Percentiles rank a stretch among this genome's conserved stretches.
These are phyloP conservation scores for Cataglyphis altisquamis DNA, from an alignment of 2,888 invertebrate species.

Conservation along the genomic window DNA sequence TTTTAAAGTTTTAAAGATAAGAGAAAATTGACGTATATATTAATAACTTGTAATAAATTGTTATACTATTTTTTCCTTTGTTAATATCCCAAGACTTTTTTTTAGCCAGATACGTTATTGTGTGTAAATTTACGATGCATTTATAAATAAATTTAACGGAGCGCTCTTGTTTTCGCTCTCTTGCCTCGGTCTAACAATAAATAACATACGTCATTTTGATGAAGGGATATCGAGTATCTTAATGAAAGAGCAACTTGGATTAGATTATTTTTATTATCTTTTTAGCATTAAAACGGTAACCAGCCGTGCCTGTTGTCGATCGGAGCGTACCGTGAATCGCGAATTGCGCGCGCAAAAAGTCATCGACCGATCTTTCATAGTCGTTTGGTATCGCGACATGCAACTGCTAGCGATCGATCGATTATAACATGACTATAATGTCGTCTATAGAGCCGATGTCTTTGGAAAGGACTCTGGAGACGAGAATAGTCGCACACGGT, in stretches of 20 bases:
- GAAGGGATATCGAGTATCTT: not conserved
- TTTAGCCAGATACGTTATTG: not conserved
- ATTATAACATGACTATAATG: slow-evolving; percentile 45
- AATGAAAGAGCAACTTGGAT: not conserved
- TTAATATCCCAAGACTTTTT: not conserved
- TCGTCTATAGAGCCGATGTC: slow-evolving; percentile 8
- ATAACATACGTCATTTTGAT: not conserved
- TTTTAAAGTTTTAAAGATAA: not conserved
- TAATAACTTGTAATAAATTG: not conserved
- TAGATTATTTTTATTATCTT: not conserved
- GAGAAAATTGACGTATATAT: not conserved
- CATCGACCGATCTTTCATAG: slow-evolving; percentile 43
- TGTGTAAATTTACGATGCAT: slow-evolving; percentile 20
- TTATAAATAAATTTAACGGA: not conserved
- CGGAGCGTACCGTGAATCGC: slow-evolving; percentile 31
- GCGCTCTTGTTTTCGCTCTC: not conserved
- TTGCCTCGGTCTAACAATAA: not conserved
- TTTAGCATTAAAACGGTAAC: slow-evolving; percentile 35
- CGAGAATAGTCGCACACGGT: not conserved
- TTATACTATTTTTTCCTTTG: not conserved
- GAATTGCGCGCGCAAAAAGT: slow-evolving; percentile 32
- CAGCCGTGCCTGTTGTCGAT: not conserved
- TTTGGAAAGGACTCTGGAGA: not conserved
- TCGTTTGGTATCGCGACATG: slow-evolving; percentile 43
- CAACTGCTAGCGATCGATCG: slow-evolving; percentile 49